These are phyloP conservation scores for Heliconius charithonia DNA, from an alignment of 2,888 invertebrate species.

Conservation along the genomic window DNA sequence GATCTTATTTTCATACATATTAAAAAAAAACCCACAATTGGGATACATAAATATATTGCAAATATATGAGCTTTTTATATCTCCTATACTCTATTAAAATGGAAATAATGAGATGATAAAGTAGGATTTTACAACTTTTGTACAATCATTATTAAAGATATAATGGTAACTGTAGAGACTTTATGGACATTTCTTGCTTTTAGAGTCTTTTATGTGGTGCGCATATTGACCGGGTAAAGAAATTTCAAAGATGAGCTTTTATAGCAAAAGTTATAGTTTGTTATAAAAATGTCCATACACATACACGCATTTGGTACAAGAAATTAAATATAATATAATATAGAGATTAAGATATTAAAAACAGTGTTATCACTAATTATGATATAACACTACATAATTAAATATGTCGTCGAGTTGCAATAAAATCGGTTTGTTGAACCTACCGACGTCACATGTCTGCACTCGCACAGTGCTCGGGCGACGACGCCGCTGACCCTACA, in stretches of 20 bases:
- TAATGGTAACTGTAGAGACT: slow-evolving; percentile 18
- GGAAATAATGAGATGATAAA: slow-evolving; percentile 24
- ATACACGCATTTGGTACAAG: background rate
- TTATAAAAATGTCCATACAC: slow-evolving; percentile 7
- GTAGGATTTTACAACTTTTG: slow-evolving; percentile 25
- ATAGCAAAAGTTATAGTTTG: slow-evolving; percentile 42
- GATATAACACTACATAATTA: slow-evolving; percentile 23
- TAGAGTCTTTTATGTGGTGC: slow-evolving; percentile 12
- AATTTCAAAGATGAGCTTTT: slow-evolving; percentile 19
- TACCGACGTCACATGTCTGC: slow-evolving; percentile 69
- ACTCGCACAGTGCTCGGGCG: slow-evolving; percentile 65
- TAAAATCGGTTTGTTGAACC: slow-evolving; percentile 78
- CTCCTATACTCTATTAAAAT: slow-evolving; percentile 27
- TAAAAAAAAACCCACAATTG: slow-evolving; percentile 13
- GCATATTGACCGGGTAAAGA: slow-evolving; percentile 12
- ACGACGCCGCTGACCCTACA: slow-evolving; percentile 54
- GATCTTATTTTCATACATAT: slow-evolving; percentile 21
- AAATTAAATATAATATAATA: background rate
- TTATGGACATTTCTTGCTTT: slow-evolving; percentile 22
- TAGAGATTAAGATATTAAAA: background rate
- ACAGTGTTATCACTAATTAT: slow-evolving; percentile 4
- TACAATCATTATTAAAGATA: slow-evolving; percentile 26
- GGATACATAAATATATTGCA: slow-evolving; percentile 11
- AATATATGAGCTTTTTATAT: slow-evolving; percentile 10
- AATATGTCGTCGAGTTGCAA: slow-evolving; percentile 44